Conservation (phyloP, 2,113 vertebrate species). For the Sander lucioperca region DNA sequence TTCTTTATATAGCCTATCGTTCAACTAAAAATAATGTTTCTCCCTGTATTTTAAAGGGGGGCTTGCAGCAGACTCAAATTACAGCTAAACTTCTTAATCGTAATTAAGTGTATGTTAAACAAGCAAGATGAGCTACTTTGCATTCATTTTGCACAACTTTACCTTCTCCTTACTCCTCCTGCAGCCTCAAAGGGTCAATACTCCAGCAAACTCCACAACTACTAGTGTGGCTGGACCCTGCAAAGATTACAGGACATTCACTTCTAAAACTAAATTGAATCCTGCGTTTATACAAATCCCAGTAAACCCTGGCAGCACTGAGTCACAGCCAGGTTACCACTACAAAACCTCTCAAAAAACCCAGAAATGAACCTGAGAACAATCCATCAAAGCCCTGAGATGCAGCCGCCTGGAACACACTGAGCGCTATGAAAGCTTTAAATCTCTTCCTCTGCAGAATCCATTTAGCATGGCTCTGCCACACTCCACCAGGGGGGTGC, state of each 20-base stretch:
- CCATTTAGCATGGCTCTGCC: constrained; percentile 82
- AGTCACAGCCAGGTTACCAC: constrained; percentile 22
- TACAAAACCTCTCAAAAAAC: constrained; percentile 61
- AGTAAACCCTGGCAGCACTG: constrained; percentile 19
- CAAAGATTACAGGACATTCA: not conserved
- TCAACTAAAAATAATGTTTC: not conserved
- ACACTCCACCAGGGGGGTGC: constrained; percentile 71
- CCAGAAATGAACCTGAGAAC: constrained; percentile 69
- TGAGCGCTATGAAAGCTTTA: constrained; percentile 77
- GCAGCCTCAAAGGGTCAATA: not conserved
- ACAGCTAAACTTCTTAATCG: not conserved
- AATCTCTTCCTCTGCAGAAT: constrained; percentile 82
- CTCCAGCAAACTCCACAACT: not conserved
- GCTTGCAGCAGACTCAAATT: not conserved
- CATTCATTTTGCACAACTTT: not conserved
- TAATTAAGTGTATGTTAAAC: not conserved
- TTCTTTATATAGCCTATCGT: not conserved
- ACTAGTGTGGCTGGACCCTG: not conserved
- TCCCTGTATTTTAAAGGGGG: not conserved
- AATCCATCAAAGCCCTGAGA: constrained; percentile 79
- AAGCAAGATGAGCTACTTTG: not conserved
- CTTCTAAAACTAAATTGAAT: constrained; percentile 27
- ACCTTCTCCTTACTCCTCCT: not conserved
- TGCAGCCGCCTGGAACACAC: constrained; percentile 73
- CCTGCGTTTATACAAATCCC: constrained; percentile 32